Conservation (phyloP, 2,797 vertebrate species). For the Merluccius polli region DNA sequence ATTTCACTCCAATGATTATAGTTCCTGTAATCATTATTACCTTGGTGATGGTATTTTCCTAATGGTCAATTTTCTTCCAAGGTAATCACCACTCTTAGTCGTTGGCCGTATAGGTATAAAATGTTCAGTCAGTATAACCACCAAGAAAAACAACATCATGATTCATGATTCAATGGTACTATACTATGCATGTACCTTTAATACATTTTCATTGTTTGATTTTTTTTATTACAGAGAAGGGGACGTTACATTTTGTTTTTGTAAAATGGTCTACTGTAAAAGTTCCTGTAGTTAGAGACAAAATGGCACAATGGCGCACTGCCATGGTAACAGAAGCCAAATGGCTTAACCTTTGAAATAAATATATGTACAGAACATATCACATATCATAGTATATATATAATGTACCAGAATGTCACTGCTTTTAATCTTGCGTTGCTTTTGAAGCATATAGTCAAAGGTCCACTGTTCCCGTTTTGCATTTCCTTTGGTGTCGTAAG, state of each 20-base stretch:
- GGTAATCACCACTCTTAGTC: too few species aligned
- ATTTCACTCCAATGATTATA: too few species aligned
- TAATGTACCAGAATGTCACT: background rate
- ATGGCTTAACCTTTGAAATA: slow-evolving; percentile 36
- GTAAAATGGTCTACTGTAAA: slow-evolving; percentile 41
- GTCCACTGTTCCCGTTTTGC: slow-evolving; percentile 19
- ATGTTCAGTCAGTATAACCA: too few species aligned
- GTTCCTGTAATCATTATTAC: too few species aligned
- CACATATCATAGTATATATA: background rate
- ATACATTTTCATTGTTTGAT: slow-evolving; percentile 34
- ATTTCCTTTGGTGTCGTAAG: slow-evolving; percentile 63
- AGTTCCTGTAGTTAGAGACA: slow-evolving; percentile 38
- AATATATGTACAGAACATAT: slow-evolving; percentile 44
- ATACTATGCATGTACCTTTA: slow-evolving; percentile 10
- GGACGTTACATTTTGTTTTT: slow-evolving; percentile 41
- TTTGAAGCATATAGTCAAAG: background rate
- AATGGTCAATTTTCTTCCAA: too few species aligned
- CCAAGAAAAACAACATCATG: too few species aligned
- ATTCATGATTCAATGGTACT: too few species aligned
- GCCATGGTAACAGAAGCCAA: slow-evolving; percentile 40
- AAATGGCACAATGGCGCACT: slow-evolving; percentile 39
- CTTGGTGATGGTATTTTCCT: too few species aligned
- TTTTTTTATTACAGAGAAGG: slow-evolving; percentile 27
- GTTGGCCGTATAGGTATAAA: too few species aligned
- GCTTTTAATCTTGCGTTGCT: too few species aligned